Base-by-base conservation (phyloP, 2,888 invertebrate species). In the Aspidiotus rigidus region DNA sequence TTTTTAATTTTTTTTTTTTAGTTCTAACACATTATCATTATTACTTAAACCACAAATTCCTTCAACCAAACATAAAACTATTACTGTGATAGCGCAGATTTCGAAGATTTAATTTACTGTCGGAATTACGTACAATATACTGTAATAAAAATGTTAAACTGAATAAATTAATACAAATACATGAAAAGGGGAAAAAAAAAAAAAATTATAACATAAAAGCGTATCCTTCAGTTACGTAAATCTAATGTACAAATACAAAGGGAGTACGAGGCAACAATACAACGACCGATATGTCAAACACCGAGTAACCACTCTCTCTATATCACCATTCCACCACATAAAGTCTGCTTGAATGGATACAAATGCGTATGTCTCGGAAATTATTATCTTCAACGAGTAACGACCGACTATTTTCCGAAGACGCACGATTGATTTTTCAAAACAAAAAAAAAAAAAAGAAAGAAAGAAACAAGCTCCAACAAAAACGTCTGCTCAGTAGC, bases 161-260 rank as follows among this genome's bases (percentile, higher is more conserved):
- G 10, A 49, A 49, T 49, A 49, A 49, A 49, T 49, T 13, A 49
- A 67, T 67, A 60, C 49, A 67, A 59, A 67, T 59, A 67, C 55
- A 64, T 64, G 57, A 56, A 28, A 28, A 28, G 28, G 28, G 5
- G 28, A 64, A 40, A 64, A 53, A 67, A 59, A 67, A 63, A 67
- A 67, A 67, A 53, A 59, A 40, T 17, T 67, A 67, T 67, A 28
- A 28, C 28, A 28, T 28, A 67, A 67, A 67, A 67, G 67, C 67
- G 67, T 67, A 67, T 67, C 62, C 8, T 62, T n/a, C 9, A 62
- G n/a, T 67, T 56, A 64, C 59, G 49, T 28, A 59, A 49, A 49
- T 49, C n/a, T 13, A 49, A 13, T 49, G 3, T 49, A 49, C 49
- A 49, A 49, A 11, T 49, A n/a, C n/a, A n/a, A n/a, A 13, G n/a